These are phyloP conservation scores for Microcaecilia unicolor DNA, from an alignment of 2,797 vertebrate species.

Conservation along the genomic window DNA sequence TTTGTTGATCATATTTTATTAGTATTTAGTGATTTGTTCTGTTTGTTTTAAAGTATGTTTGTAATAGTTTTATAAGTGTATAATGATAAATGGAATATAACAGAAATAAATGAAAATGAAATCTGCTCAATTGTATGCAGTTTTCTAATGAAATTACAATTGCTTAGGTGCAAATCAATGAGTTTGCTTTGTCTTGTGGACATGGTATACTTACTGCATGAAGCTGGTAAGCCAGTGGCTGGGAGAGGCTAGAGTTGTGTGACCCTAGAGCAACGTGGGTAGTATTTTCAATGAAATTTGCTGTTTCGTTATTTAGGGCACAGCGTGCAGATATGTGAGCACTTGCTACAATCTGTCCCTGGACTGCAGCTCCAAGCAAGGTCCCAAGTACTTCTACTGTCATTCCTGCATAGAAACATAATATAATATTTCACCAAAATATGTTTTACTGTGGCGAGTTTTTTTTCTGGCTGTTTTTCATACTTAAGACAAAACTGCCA, in stretches of 20 bases:
- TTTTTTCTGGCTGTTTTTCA: background rate
- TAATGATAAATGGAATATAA: too few species aligned
- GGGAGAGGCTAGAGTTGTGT: conserved; percentile 41
- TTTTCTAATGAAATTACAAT: too few species aligned
- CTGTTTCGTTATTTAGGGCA: conserved; percentile 43
- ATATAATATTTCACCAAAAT: too few species aligned
- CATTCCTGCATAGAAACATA: conserved; percentile 66
- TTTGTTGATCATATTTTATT: too few species aligned
- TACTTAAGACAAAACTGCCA: background rate
- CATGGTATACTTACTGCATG: conserved; percentile 66
- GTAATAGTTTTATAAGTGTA: too few species aligned
- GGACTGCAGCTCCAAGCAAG: conserved; percentile 79
- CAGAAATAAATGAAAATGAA: too few species aligned
- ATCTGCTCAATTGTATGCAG: too few species aligned
- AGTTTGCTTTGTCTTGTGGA: too few species aligned
- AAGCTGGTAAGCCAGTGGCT: conserved; percentile 53
- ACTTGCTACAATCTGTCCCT: conserved; percentile 85
- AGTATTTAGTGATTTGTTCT: too few species aligned
- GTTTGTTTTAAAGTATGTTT: too few species aligned
- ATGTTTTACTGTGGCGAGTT: background rate
- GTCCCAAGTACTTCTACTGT: conserved; percentile 89
- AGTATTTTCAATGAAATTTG: conserved; percentile 45
- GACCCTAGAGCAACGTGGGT: conserved; percentile 27
- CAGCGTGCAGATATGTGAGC: conserved; percentile 75
- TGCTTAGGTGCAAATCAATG: too few species aligned